phyloP scores from a whole-genome alignment of 2,888 invertebrate genomes.

The Hyalella azteca region DNA sequence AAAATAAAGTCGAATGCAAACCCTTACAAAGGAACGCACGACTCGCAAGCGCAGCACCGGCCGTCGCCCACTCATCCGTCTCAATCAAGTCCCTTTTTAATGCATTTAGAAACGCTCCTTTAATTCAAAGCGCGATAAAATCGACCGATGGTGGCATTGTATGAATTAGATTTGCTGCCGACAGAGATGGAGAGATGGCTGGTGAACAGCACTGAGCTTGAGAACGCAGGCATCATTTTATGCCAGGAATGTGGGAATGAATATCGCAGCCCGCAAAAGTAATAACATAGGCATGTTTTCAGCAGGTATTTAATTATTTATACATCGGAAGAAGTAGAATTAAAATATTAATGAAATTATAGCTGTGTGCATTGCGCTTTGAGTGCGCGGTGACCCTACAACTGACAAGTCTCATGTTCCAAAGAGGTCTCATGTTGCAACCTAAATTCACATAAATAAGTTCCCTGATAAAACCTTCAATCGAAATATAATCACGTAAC shows the following conservation, averaged over 20 bases:
- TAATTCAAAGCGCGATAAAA: neutral
- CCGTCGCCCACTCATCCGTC: slow-evolving; percentile 2
- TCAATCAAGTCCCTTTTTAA: neutral
- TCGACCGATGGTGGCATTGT: neutral
- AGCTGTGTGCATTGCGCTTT: neutral
- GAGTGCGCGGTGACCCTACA: too few relatives aligned
- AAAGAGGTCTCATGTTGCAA: too few relatives aligned
- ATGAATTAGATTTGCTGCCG: slow-evolving; percentile 16
- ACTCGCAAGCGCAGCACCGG: too few relatives aligned
- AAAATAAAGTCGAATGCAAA: too few relatives aligned
- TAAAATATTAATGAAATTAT: neutral
- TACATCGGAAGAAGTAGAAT: neutral
- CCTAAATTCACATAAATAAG: too few relatives aligned
- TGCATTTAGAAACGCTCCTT: slow-evolving; percentile 33
- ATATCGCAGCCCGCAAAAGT: neutral
- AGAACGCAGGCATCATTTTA: too few relatives aligned
- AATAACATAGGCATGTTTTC: neutral
- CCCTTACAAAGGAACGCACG: too few relatives aligned
- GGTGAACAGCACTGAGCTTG: neutral
- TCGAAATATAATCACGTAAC: too few relatives aligned
- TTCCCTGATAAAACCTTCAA: too few relatives aligned
- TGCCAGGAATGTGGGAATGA: too few relatives aligned
- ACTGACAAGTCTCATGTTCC: too few relatives aligned
- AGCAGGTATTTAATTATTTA: neutral
- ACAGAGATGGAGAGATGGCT: slow-evolving; percentile 1